A percentile compares a stretch with the other conserved stretches of the same genome.
Conservation (phyloP, 2,888 invertebrate species). For the Tuta absoluta region DNA sequence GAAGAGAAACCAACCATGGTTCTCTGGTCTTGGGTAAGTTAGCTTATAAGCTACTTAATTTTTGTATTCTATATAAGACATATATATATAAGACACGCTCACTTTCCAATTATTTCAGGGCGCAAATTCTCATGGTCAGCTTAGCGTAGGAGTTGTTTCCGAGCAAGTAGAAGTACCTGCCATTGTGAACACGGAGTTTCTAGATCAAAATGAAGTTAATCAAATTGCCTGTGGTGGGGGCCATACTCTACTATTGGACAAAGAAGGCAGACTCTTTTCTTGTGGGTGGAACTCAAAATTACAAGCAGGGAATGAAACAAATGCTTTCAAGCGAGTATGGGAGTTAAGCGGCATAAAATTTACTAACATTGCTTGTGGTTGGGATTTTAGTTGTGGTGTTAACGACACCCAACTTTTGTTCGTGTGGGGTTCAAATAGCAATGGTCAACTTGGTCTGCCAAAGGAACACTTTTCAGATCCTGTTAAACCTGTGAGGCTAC, state of each 20-base stretch:
- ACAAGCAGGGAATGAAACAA: slow-evolving; percentile 83
- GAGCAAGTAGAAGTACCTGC: slow-evolving; percentile 85
- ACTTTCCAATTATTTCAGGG: slow-evolving; percentile 80
- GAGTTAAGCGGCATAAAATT: slow-evolving; percentile 79
- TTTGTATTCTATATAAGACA: too few species aligned
- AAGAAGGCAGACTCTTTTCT: slow-evolving; percentile 84
- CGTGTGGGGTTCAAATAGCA: slow-evolving; percentile 92
- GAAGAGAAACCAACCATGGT: slow-evolving; percentile 48
- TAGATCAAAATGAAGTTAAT: slow-evolving; percentile 71
- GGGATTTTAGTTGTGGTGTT: slow-evolving; percentile 90
- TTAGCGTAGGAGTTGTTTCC: slow-evolving; percentile 84
- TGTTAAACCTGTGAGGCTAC: slow-evolving; percentile 63
- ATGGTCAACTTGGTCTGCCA: slow-evolving; percentile 87
- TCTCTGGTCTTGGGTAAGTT: slow-evolving; percentile 65
- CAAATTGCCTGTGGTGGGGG: slow-evolving; percentile 89
- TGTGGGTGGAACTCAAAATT: slow-evolving; percentile 91
- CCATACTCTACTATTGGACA: slow-evolving; percentile 86
- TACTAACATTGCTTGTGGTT: slow-evolving; percentile 86
- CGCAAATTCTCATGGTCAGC: slow-evolving; percentile 91
- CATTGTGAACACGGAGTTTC: slow-evolving; percentile 59
- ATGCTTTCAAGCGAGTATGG: slow-evolving; percentile 83
- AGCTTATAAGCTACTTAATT: neutral
- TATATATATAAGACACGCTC: neutral
- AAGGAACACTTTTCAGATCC: slow-evolving; percentile 69
- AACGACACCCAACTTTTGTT: slow-evolving; percentile 85